These are phyloP conservation scores for Lathamus discolor DNA, from an alignment of 2,113 vertebrate genomes.

Conservation along the genomic window DNA sequence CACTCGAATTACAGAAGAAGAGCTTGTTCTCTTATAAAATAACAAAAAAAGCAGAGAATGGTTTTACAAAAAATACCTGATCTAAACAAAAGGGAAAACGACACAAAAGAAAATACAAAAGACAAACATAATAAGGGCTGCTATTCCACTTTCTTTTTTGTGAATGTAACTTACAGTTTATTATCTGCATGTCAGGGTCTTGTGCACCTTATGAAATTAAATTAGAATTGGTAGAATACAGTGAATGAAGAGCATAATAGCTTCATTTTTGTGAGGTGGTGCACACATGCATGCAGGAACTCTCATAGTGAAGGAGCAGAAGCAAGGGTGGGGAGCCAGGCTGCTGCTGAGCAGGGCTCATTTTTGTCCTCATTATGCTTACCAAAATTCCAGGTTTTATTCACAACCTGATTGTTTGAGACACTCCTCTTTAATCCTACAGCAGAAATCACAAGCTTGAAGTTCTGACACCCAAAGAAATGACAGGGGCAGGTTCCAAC, in stretches of 20 bases:
- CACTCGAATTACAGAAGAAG: background rate
- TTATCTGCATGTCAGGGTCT: background rate
- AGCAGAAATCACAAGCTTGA: background rate
- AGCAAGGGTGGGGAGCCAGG: background rate
- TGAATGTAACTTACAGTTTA: background rate
- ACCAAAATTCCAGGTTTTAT: background rate
- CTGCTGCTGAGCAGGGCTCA: background rate
- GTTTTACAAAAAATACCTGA: background rate
- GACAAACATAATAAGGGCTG: background rate
- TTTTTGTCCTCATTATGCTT: background rate
- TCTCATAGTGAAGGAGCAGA: background rate
- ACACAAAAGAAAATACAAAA: background rate
- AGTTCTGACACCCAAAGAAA: background rate
- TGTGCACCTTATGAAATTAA: background rate
- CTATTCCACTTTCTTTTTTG: background rate
- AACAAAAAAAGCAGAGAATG: background rate
- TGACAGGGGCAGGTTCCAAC: background rate
- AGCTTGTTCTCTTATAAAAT: background rate
- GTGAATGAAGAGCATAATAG: background rate
- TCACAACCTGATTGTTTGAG: background rate
- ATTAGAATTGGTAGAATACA: background rate
- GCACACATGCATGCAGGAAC: accelerated
- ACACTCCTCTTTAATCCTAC: background rate
- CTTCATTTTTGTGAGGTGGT: background rate
- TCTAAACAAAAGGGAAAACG: background rate